phyloP scores from a whole-genome alignment of 2,888 invertebrate species.

The Parnassius mnemosyne region DNA sequence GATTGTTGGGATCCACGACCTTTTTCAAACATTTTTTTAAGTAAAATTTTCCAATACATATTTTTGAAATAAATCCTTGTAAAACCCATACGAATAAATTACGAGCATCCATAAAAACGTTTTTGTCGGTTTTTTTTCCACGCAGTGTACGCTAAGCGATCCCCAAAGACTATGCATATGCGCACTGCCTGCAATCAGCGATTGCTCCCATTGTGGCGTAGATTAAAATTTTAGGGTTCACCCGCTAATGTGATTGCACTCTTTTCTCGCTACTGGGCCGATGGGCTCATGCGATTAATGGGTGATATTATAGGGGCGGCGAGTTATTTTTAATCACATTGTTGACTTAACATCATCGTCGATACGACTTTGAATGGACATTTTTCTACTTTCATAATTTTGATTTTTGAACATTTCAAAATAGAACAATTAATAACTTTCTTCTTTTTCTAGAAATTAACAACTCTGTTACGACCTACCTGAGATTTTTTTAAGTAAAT shows the following conservation, averaged over 20 bases:
- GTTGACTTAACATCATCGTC: slow-evolving; percentile 43
- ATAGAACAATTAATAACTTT: too few relatives aligned
- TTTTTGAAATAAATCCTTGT: too few relatives aligned
- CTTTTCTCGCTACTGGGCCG: slow-evolving; percentile 63
- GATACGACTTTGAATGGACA: background rate
- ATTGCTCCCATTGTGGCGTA: slow-evolving; percentile 74
- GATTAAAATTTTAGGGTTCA: slow-evolving; percentile 81
- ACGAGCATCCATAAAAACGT: too few relatives aligned
- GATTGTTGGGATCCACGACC: too few relatives aligned
- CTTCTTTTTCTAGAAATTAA: too few relatives aligned
- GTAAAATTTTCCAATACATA: too few relatives aligned
- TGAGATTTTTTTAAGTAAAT: too few relatives aligned
- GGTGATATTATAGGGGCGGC: slow-evolving; percentile 61
- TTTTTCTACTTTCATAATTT: background rate
- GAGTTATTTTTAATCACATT: slow-evolving; percentile 72
- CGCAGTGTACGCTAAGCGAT: slow-evolving; percentile 68
- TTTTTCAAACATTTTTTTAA: too few relatives aligned
- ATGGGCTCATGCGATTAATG: slow-evolving; percentile 56
- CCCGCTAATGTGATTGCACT: slow-evolving; percentile 78
- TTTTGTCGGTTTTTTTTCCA: slow-evolving; percentile 31
- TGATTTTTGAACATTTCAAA: too few relatives aligned
- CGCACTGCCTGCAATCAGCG: slow-evolving; percentile 73
- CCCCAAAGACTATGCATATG: slow-evolving; percentile 80
- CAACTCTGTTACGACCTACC: too few relatives aligned
- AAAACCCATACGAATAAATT: too few relatives aligned